These are phyloP conservation scores for Parnassius mnemosyne DNA, from an alignment of 2,888 invertebrate genomes.

Conservation along the genomic window DNA sequence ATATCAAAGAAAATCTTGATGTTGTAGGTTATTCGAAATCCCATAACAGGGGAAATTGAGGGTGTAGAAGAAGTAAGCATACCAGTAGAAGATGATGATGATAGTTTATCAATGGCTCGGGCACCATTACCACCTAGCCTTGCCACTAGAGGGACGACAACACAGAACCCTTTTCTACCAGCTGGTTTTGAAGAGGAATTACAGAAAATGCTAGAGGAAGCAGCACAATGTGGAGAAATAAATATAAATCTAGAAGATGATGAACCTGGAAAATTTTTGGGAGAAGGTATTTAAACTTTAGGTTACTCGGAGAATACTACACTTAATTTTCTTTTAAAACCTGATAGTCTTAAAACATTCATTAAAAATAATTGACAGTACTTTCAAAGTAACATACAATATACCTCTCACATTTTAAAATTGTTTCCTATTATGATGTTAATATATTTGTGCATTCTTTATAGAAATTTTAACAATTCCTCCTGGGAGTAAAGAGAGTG, in stretches of 20 bases:
- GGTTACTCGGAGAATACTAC: too few species aligned
- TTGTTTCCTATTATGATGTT: too few species aligned
- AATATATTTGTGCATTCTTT: conserved; percentile 29
- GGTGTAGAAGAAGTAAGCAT: conserved; percentile 80
- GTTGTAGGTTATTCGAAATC: conserved; percentile 83
- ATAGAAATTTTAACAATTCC: conserved; percentile 81
- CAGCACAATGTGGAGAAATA: conserved; percentile 55
- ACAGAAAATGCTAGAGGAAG: conserved; percentile 64
- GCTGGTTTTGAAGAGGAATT: conserved; percentile 86
- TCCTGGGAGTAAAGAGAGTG: conserved; percentile 84
- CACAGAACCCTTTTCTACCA: conserved; percentile 93
- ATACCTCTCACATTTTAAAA: too few species aligned
- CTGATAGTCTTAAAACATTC: too few species aligned
- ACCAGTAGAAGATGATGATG: conserved; percentile 68
- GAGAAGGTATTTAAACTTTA: conserved; percentile 57
- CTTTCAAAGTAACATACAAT: too few species aligned
- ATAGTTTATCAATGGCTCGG: conserved; percentile 85
- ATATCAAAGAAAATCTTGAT: background rate
- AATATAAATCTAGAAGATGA: conserved; percentile 64
- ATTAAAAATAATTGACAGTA: too few species aligned
- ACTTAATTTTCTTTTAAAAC: too few species aligned
- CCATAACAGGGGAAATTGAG: conserved; percentile 86
- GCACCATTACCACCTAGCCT: conserved; percentile 87
- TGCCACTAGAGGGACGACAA: conserved; percentile 87
- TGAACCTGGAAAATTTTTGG: conserved; percentile 69